phyloP scores from a whole-genome alignment of 2,888 invertebrate genomes.

The Phengaris alcon region DNA sequence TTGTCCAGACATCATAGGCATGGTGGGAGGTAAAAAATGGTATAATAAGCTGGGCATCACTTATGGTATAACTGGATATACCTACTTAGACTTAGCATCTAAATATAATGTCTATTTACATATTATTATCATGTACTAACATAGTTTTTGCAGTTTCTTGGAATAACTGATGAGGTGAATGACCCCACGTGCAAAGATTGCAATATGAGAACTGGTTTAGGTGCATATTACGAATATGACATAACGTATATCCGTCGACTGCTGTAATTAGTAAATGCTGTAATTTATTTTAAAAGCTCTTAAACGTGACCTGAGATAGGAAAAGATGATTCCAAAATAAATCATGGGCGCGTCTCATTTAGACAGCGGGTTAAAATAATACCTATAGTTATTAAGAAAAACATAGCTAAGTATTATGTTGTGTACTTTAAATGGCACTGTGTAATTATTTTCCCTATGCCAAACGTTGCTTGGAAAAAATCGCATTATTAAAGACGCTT shows the following conservation, averaged over 20 bases:
- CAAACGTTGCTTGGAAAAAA: too few species aligned
- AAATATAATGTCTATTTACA: conserved; percentile 37
- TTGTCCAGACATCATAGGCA: conserved; percentile 14
- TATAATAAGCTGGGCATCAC: conserved; percentile 34
- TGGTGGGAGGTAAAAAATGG: conserved; percentile 31
- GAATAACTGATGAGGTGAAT: conserved; percentile 35
- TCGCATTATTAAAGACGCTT: too few species aligned
- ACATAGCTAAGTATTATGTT: too few species aligned
- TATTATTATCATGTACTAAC: conserved; percentile 13
- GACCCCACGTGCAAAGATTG: conserved; percentile 36
- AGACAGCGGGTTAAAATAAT: too few species aligned
- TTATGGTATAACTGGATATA: conserved; percentile 9
- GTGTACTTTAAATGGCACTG: too few species aligned
- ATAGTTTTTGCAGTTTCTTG: conserved; percentile 35
- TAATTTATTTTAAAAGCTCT: not conserved
- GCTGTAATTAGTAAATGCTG: too few species aligned
- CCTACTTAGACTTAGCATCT: conserved; percentile 8
- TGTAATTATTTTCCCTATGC: too few species aligned
- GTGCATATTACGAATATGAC: conserved; percentile 13
- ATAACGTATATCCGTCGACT: conserved; percentile 1
- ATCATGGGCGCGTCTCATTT: too few species aligned
- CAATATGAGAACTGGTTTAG: conserved; percentile 37
- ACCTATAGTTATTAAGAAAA: too few species aligned
- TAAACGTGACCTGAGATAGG: too few species aligned
- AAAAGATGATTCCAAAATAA: too few species aligned